Base-by-base conservation (phyloP, 2,888 invertebrate genomes). In the Drosophila picticornis region DNA sequence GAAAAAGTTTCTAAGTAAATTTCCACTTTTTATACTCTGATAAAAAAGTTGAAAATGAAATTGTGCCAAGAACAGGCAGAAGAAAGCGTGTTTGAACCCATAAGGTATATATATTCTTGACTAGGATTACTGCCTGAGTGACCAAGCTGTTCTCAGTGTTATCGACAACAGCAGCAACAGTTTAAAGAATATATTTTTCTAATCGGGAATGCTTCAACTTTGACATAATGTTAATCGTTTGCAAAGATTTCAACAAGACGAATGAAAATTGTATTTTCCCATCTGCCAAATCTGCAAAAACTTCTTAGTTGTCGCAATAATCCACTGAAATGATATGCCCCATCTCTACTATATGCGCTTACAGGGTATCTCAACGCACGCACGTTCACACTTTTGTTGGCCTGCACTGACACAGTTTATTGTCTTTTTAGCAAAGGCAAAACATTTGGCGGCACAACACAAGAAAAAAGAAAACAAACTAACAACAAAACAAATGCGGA, bases 391-490 rank as follows among this genome's bases (percentile, higher is more conserved):
- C 65, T 68, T 67, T 55, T 72, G 76, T 63, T 73, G 60, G 66
- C 72, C 63, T 72, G 70, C 66, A 71, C 69, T 84, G 83, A 58
- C 80, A 83, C 72, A 85, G 77, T 88, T 90, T 87, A 85, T 85
- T 88, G 87, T 87, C 90, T 85, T 86, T 77, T 75, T 66, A 81
- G 81, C 64, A 75, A 74, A 72, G 63, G 79, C 72, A 75, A 75
- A 82, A 79, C 86, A 83, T 81, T 84, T 72, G 79, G 81, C 77
- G 84, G 84, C 80, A 69, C 85, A 79, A 68, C 74, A 72, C 70
- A 71, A 81, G 77, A 72, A 79, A 59, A 68, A 69, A 32, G 67
- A 60, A 58, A 75, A 52, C 57, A 61, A 19, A 52, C 57, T 52
- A 64, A 51, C 60, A 65, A 46, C 53, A 71, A 76, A 52, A 81